These are phyloP conservation scores for Sinhomidia bicolor DNA, from an alignment of 2,888 invertebrate genomes.

Conservation along the genomic window DNA sequence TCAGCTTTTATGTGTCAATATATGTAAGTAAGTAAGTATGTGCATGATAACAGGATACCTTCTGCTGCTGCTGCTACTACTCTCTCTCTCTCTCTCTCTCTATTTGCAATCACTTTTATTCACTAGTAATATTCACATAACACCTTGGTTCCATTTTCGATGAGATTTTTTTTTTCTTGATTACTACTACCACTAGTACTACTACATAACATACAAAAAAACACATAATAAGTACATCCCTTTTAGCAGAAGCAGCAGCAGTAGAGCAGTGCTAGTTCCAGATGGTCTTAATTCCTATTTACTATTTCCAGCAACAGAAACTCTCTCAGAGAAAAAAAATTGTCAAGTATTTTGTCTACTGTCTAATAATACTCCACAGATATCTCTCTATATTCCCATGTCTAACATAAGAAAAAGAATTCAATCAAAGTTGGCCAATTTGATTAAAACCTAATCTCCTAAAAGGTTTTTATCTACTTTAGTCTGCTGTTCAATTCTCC, in stretches of 20 bases:
- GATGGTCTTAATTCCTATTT: slow-evolving; percentile 26
- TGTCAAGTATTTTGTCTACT: too few species aligned
- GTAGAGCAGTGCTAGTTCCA: neutral
- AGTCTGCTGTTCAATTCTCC: slow-evolving; percentile 33
- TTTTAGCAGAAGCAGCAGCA: neutral
- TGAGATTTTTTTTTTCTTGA: slow-evolving; percentile 46
- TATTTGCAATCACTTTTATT: neutral
- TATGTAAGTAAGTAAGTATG: neutral
- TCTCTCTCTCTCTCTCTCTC: too few species aligned
- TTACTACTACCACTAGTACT: too few species aligned
- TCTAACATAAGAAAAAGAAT: slow-evolving; percentile 62
- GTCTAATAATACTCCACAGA: too few species aligned
- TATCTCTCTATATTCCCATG: slow-evolving; percentile 52
- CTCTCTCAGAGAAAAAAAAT: neutral
- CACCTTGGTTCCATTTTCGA: neutral
- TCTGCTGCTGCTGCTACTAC: neutral
- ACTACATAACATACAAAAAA: neutral
- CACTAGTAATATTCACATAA: neutral
- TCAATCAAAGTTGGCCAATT: slow-evolving; percentile 78
- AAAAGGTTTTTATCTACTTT: slow-evolving; percentile 72
- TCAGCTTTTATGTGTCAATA: neutral
- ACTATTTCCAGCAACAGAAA: slow-evolving; percentile 2
- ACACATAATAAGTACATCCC: neutral
- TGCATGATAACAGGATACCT: neutral
- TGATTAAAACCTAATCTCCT: slow-evolving; percentile 79